Evolutionary conservation across 2,888 invertebrate genomes (phyloP).

Genomic region (Drosophila lacicola): DNA sequence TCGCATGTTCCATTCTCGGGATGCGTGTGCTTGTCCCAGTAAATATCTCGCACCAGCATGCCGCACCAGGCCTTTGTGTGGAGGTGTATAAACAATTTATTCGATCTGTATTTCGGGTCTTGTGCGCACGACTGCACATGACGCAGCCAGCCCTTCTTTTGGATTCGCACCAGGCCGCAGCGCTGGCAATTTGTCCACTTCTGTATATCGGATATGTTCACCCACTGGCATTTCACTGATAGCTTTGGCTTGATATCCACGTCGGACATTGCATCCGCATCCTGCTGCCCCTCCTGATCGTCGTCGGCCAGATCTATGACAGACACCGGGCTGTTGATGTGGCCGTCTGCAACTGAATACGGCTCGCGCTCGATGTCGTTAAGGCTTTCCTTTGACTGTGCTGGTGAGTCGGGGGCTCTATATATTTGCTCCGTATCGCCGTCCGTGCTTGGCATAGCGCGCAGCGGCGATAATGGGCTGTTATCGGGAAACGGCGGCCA

Average conservation of each 20-base stretch:
- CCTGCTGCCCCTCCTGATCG: background rate
- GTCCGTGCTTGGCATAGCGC: background rate
- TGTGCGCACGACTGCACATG: constrained; percentile 48
- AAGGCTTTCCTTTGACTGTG: background rate
- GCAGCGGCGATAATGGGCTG: background rate
- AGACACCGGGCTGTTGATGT: background rate
- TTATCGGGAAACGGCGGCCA: constrained; percentile 54
- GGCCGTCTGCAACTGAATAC: rapidly evolving
- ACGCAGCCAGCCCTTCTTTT: constrained; percentile 26
- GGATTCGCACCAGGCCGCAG: constrained; percentile 11
- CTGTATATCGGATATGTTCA: constrained; percentile 20
- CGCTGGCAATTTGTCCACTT: constrained; percentile 37
- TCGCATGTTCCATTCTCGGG: constrained; percentile 19
- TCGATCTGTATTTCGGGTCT: constrained; percentile 6
- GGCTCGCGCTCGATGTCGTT: background rate
- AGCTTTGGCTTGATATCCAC: constrained; percentile 21
- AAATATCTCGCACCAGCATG: constrained; percentile 20
- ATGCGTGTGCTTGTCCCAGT: constrained; percentile 40
- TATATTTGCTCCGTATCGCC: background rate
- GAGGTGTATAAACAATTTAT: constrained; percentile 44
- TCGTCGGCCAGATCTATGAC: background rate
- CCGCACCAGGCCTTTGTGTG: constrained; percentile 49
- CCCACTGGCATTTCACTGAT: constrained; percentile 11
- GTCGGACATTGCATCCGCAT: background rate
- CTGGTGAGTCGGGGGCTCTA: background rate